These are phyloP conservation scores for Manis javanica DNA, from an alignment of 2,797 vertebrate genomes.

Conservation along the genomic window DNA sequence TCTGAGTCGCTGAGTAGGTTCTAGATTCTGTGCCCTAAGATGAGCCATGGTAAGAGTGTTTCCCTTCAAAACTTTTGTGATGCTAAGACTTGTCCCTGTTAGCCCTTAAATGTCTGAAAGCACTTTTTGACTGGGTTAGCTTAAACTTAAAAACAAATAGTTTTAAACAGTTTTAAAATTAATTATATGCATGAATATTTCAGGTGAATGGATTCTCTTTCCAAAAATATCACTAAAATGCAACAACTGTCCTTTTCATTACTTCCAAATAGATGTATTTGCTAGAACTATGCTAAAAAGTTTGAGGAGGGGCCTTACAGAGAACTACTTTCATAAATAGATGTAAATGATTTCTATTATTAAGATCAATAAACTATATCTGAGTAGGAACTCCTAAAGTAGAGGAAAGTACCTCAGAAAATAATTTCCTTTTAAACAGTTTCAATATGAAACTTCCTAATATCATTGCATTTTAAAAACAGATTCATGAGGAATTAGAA, in stretches of 20 bases:
- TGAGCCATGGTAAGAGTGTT: background rate
- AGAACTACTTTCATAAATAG: conserved; percentile 40
- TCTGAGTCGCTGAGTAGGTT: background rate
- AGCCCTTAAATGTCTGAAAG: background rate
- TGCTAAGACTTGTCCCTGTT: background rate
- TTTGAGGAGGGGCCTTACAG: background rate
- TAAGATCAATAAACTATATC: conserved; percentile 30
- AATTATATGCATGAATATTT: conserved; percentile 25
- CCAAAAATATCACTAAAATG: conserved; percentile 45
- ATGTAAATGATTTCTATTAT: conserved; percentile 19
- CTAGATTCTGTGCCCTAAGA: background rate
- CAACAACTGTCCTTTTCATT: conserved; percentile 46
- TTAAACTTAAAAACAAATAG: conserved; percentile 39
- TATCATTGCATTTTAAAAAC: background rate
- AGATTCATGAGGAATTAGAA: conserved; percentile 14
- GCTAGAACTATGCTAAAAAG: background rate
- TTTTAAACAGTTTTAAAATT: conserved; percentile 57
- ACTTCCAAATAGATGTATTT: background rate
- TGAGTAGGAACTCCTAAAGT: conserved; percentile 28
- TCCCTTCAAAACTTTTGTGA: background rate
- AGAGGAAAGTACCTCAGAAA: conserved; percentile 23
- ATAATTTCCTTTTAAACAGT: conserved; percentile 45
- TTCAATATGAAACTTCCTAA: conserved; percentile 43
- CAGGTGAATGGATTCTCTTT: conserved; percentile 48
- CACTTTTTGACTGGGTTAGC: background rate